Conservation (phyloP, 2,888 invertebrate species). For the Axea sp. region DNA sequence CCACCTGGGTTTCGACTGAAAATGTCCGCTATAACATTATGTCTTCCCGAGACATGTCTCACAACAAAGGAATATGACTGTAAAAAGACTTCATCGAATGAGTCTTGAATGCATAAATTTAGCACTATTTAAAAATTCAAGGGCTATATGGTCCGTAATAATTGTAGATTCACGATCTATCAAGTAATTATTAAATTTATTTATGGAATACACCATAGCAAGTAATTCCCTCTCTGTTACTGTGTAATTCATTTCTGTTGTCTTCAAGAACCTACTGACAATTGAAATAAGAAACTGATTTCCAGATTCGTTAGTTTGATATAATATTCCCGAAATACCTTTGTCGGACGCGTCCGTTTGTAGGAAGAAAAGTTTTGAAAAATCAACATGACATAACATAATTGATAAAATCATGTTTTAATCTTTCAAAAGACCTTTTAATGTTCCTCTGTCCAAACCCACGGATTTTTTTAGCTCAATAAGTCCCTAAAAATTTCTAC, state of each 20-base stretch:
- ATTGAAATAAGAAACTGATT: slow-evolving; percentile 14
- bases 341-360: slow-evolving; percentile 26
- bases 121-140: slow-evolving; percentile 13
- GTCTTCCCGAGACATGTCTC: slow-evolving; percentile 16
- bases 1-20: slow-evolving; percentile 25
- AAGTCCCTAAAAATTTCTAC: slow-evolving; percentile 32
- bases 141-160: slow-evolving; percentile 23
- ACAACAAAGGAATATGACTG: slow-evolving; percentile 29
- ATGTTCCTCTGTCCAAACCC: slow-evolving; percentile 26
- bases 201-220: slow-evolving; percentile 17
- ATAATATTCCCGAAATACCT: slow-evolving; percentile 19
- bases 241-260: slow-evolving; percentile 17
- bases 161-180: slow-evolving; percentile 6
- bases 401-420: slow-evolving; percentile 29
- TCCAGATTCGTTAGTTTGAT: slow-evolving; percentile 1
- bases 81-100: slow-evolving; percentile 21
- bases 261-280: slow-evolving; percentile 6
- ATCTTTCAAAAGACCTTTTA: not conserved
- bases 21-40: slow-evolving; percentile 23
- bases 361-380: slow-evolving; percentile 14
- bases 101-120: slow-evolving; percentile 37
- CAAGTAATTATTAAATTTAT: slow-evolving; percentile 24
- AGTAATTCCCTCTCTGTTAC: slow-evolving; percentile 18
- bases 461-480: slow-evolving; percentile 6
- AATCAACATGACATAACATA: slow-evolving; percentile 22